Evolutionary conservation across 2,888 invertebrate genomes (phyloP), one percentile per base, ranked within the genome.

Genomic region (Nemotelus pantherinus): DNA sequence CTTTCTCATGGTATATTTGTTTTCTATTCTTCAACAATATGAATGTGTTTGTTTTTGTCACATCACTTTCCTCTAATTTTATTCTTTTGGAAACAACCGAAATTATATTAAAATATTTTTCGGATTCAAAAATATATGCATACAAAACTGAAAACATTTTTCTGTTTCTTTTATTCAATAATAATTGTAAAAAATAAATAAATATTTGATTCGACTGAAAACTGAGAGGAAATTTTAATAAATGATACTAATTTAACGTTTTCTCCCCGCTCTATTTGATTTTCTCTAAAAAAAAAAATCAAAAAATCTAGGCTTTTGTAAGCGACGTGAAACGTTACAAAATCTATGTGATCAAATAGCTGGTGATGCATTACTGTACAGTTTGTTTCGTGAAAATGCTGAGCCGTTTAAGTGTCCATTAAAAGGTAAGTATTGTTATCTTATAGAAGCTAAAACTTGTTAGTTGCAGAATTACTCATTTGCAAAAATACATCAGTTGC

Each of bases 361-460:
- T 10, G 96, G 96, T 39, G 96, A 96, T 87, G 95, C 96, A 2
- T 89, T 95, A 64, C 90, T 96, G 10, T 95, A 94, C 88, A 95
- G 95, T 82, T 93, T 96, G 93, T 96, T 96, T 89, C 90, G 95
- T 79, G 94, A 95, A 85, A 94, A 93, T 84, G 95, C 95, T 10
- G 91, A 92, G 41, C 93, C 97, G 2, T 95, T 97, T 63, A 92
- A 94, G 84, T 98, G 98, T 87, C 98, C 98, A 1, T 85, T 91
- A 67, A 91, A 90, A 84, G 87, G 87, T 87, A 82, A 77, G 71
- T 64, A 2, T 63, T 39, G 48, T 25, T 65, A 60, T 7, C 50
- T 50, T 50, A 25, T 25, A 25, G 25, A 25, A 25, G 25, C 25
- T 25, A 25, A 25, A 25, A 25, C 9, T 55, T n/a, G 55, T 55